phyloP scores from a whole-genome alignment of 2,797 vertebrate species.

The Oreochromis mossambicus region DNA sequence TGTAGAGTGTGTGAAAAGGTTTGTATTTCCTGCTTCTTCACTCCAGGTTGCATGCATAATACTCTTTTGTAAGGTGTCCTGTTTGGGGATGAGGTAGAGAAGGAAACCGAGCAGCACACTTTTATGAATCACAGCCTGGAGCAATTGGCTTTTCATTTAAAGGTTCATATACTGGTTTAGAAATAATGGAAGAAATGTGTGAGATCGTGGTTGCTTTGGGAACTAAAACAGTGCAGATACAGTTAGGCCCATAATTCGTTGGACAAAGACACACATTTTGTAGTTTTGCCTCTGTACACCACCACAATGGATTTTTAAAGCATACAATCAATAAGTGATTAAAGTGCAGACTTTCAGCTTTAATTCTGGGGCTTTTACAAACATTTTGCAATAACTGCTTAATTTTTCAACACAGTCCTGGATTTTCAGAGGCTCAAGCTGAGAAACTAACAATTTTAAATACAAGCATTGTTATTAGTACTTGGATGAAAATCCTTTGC shows the following conservation, averaged over 20 bases:
- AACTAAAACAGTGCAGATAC: not conserved
- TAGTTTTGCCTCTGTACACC: not conserved
- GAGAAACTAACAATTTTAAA: not conserved
- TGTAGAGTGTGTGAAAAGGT: constrained; percentile 58
- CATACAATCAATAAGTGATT: not conserved
- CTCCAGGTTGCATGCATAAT: constrained; percentile 73
- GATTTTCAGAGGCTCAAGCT: not conserved
- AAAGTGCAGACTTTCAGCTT: not conserved
- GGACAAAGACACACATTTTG: not conserved
- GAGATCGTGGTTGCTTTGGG: not conserved
- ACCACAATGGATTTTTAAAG: not conserved
- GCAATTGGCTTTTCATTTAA: constrained; percentile 13
- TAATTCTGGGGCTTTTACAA: not conserved
- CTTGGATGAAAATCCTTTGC: not conserved
- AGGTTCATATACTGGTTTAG: not conserved
- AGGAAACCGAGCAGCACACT: not conserved
- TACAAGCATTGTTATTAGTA: not conserved
- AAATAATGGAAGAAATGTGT: not conserved
- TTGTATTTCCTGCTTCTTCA: constrained; percentile 50
- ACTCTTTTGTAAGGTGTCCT: constrained; percentile 25
- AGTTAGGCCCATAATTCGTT: not conserved
- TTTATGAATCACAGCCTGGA: not conserved
- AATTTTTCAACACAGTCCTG: not conserved
- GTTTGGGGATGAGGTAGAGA: constrained; percentile 6
- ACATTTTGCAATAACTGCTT: not conserved